phyloP scores from a whole-genome alignment of 2,888 invertebrate species.

The Apamea crenata region DNA sequence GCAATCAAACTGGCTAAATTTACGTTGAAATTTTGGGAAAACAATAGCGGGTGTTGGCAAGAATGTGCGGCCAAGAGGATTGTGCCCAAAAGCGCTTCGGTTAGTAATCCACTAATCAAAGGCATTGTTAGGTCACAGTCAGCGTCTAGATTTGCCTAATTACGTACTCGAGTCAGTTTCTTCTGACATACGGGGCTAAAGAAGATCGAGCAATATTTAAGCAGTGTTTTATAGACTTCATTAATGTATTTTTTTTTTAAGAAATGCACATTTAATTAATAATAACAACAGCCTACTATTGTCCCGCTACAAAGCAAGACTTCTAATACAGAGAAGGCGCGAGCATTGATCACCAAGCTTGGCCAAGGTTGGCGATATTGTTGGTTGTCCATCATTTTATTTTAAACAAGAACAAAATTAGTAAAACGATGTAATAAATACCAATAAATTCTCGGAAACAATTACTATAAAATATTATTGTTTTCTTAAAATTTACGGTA shows the following conservation, averaged over 20 bases:
- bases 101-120: constrained; percentile 80
- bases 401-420: background rate
- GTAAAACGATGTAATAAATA: background rate
- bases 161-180: constrained; percentile 72
- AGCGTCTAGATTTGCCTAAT: constrained; percentile 80
- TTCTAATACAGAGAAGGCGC: background rate
- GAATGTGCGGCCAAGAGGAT: constrained; percentile 52
- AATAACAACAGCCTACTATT: background rate
- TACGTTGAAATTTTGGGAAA: constrained; percentile 27
- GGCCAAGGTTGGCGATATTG: background rate
- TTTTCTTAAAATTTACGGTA: background rate
- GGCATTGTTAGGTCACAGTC: constrained; percentile 76
- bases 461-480: background rate
- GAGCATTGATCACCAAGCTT: background rate
- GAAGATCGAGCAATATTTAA: background rate
- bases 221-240: background rate
- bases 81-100: constrained; percentile 62
- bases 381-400: background rate
- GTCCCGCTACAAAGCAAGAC: background rate
- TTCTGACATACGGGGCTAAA: constrained; percentile 53
- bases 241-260: background rate
- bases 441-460: background rate
- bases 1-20: constrained; percentile 38
- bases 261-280: background rate
- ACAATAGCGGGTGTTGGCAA: constrained; percentile 47